These are phyloP conservation scores for Halictus quadricinctus DNA, from an alignment of 2,888 invertebrate species.

Conservation along the genomic window DNA sequence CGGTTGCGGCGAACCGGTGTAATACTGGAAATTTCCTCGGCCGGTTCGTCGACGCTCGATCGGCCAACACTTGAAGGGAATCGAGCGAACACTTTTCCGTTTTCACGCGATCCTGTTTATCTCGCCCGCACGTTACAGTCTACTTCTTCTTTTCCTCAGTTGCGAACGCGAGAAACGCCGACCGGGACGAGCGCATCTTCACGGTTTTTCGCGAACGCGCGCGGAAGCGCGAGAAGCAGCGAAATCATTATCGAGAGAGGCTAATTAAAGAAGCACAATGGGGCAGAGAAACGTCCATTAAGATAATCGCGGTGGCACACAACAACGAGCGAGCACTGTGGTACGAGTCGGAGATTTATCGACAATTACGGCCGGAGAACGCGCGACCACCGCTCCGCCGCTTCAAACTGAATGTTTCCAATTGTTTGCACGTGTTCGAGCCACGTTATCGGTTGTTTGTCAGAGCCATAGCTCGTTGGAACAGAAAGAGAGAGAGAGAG, in stretches of 20 bases:
- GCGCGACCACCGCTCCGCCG: conserved; percentile 36
- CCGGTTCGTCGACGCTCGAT: neutral
- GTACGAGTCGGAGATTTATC: conserved; percentile 71
- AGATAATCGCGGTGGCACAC: conserved; percentile 65
- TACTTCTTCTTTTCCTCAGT: conserved; percentile 45
- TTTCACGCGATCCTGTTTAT: conserved; percentile 29
- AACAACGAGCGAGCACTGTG: conserved; percentile 59
- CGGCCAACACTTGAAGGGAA: neutral
- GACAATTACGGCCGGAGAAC: conserved; percentile 63
- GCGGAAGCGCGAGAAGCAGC: neutral
- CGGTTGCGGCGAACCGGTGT: no score
- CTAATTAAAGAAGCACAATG: conserved; percentile 67
- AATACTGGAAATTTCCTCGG: no score
- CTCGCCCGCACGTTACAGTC: conserved; percentile 34
- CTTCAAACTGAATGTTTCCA: conserved; percentile 59
- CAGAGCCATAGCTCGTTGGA: conserved; percentile 7
- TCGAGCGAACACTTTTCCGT: neutral
- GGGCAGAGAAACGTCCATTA: conserved; percentile 59
- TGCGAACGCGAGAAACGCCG: conserved; percentile 7
- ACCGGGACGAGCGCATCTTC: conserved; percentile 39
- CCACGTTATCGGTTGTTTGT: conserved; percentile 64
- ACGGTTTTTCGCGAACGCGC: conserved; percentile 48
- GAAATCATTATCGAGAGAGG: conserved; percentile 55
- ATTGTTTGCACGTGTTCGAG: conserved; percentile 71
- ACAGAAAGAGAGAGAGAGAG: neutral